A percentile compares a stretch with the other conserved stretches of the same genome.
Conservation (phyloP, 2,113 vertebrate genomes). For the Hypocryptadius cinnamomeus region DNA sequence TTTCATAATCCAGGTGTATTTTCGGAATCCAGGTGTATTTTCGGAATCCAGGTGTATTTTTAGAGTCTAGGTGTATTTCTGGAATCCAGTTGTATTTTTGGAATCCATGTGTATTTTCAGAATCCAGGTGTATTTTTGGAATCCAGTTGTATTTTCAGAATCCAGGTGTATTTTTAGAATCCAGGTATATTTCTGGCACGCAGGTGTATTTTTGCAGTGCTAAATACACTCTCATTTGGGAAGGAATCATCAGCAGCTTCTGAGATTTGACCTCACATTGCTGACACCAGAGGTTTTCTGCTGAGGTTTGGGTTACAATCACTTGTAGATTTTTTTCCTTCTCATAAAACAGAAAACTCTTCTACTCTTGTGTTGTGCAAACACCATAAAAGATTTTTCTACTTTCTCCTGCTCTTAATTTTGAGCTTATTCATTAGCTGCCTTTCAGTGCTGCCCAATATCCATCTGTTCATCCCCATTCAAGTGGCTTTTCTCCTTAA, state of each 20-base stretch:
- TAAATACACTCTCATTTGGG: fast-evolving
- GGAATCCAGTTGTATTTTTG: fast-evolving
- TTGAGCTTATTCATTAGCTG: neutral
- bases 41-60: neutral
- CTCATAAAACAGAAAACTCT: neutral
- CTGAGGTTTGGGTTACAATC: neutral
- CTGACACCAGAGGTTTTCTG: neutral
- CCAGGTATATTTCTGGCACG: neutral
- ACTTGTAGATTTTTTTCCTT: fast-evolving
- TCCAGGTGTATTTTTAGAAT: neutral
- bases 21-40: fast-evolving
- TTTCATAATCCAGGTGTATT: neutral
- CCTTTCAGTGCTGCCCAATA: neutral
- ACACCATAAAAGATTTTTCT: neutral
- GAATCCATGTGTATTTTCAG: neutral
- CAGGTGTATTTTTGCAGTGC: neutral
- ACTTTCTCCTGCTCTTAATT: neutral
- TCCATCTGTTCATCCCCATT: neutral
- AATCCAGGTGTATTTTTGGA: neutral
- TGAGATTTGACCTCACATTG: neutral
- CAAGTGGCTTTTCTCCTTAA: neutral
- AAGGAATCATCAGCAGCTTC: neutral
- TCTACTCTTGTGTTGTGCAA: neutral
- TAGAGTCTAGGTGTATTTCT: fast-evolving
- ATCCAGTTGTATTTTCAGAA: fast-evolving